A percentile compares a stretch with the other conserved stretches of the same genome.
Conservation (phyloP, 2,888 invertebrate genomes). For the Machimus atricapillus region DNA sequence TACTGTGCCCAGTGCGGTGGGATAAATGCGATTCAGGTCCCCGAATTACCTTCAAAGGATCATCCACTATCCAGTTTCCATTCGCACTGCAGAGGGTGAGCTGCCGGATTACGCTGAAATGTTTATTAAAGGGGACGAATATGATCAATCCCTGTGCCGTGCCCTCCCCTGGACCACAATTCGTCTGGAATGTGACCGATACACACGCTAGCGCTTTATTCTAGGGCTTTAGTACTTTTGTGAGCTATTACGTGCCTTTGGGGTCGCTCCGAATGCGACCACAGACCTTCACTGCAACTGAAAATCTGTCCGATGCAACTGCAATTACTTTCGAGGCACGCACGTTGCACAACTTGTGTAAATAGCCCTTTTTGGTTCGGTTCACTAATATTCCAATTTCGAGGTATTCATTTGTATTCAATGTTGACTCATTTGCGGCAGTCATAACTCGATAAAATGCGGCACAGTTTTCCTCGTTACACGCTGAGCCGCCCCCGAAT, state of each 20-base stretch:
- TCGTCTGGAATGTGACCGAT: background rate
- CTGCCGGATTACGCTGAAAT: background rate
- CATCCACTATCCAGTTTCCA: background rate
- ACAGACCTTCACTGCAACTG: background rate
- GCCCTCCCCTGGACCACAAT: background rate
- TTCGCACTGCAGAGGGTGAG: background rate
- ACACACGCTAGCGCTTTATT: background rate
- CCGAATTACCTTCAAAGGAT: background rate
- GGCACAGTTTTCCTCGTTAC: background rate
- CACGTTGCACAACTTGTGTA: background rate
- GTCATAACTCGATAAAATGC: constrained; percentile 9
- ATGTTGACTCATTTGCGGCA: constrained; percentile 14
- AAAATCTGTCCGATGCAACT: background rate
- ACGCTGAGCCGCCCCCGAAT: background rate
- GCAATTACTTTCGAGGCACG: background rate
- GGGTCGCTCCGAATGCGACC: background rate
- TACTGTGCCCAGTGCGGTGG: background rate
- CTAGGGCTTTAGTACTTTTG: background rate
- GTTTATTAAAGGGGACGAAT: background rate
- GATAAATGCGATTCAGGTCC: background rate
- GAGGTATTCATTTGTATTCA: constrained; percentile 8
- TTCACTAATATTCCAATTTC: constrained; percentile 7
- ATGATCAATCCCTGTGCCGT: background rate
- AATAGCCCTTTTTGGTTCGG: background rate
- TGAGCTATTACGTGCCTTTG: background rate